Percentiles rank a stretch among this genome's conserved stretches.
phyloP scores from a whole-genome alignment of 2,113 vertebrate genomes.

The Ptychochromis oligacanthus region DNA sequence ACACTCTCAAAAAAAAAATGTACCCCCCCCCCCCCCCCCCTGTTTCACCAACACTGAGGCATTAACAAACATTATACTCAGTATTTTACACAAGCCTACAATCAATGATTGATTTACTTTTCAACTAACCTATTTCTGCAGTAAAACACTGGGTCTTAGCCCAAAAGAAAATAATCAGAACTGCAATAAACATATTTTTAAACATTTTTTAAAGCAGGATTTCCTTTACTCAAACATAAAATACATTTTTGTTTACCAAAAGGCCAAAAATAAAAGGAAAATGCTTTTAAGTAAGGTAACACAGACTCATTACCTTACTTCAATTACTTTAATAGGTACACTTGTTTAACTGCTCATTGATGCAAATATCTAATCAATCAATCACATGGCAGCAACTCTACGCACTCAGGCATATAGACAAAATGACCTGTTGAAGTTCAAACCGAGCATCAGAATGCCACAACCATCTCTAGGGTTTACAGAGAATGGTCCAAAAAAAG shows the following conservation, averaged over 20 bases:
- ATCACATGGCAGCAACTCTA: too few species aligned
- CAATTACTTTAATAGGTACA: background rate
- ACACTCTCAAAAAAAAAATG: too few species aligned
- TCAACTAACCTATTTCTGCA: too few species aligned
- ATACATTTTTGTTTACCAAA: rapidly evolving
- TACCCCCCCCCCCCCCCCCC: too few species aligned
- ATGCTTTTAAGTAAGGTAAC: background rate
- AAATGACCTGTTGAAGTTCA: background rate
- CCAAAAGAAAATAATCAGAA: background rate
- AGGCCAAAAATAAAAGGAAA: background rate
- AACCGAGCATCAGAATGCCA: background rate
- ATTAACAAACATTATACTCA: too few species aligned
- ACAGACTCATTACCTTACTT: background rate
- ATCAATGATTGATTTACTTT: too few species aligned
- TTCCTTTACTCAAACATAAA: too few species aligned
- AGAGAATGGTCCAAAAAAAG: too few species aligned
- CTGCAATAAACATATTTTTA: background rate
- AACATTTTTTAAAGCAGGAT: too few species aligned
- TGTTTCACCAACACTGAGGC: too few species aligned
- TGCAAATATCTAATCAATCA: background rate
- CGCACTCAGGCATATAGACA: background rate
- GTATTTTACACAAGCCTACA: too few species aligned
- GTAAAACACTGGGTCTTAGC: background rate
- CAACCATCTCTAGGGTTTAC: rapidly evolving
- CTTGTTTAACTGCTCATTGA: background rate